A percentile compares a stretch with the other conserved stretches of the same genome.
Evolutionary conservation across 2,113 vertebrate genomes (phyloP).

Genomic region (Gallinago jamesoni): DNA sequence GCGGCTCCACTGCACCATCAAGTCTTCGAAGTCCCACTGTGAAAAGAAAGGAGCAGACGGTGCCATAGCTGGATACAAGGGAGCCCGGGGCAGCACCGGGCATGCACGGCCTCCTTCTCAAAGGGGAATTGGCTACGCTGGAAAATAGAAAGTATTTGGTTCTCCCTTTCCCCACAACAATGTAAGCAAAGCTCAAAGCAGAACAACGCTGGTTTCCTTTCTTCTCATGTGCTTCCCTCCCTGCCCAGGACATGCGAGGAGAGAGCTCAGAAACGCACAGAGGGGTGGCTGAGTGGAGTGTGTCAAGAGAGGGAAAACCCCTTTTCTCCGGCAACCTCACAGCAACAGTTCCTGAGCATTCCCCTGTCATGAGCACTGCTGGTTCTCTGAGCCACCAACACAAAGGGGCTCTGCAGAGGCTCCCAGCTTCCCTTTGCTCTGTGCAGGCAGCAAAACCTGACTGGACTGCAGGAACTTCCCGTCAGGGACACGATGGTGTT

Average conservation of each 20-base stretch:
- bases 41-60: neutral
- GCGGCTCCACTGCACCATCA: conserved; percentile 60
- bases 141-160: neutral
- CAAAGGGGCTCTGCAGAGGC: neutral
- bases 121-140: neutral
- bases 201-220: neutral
- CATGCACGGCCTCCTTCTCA: accelerated
- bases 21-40: conserved; percentile 80
- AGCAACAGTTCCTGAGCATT: neutral
- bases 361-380: neutral
- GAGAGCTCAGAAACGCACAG: neutral
- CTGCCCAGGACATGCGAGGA: neutral
- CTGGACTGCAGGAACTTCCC: neutral
- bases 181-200: neutral
- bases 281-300: accelerated
- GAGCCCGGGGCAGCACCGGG: neutral
- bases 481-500: neutral
- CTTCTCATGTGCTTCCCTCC: neutral
- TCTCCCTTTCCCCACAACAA: neutral
- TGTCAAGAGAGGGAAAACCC: neutral
- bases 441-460: neutral
- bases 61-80: accelerated
- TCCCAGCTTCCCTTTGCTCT: neutral
- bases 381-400: neutral
- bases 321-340: neutral